These are phyloP conservation scores for Chelonoidis abingdonii DNA, from an alignment of 2,113 vertebrate genomes.

Conservation along the genomic window DNA sequence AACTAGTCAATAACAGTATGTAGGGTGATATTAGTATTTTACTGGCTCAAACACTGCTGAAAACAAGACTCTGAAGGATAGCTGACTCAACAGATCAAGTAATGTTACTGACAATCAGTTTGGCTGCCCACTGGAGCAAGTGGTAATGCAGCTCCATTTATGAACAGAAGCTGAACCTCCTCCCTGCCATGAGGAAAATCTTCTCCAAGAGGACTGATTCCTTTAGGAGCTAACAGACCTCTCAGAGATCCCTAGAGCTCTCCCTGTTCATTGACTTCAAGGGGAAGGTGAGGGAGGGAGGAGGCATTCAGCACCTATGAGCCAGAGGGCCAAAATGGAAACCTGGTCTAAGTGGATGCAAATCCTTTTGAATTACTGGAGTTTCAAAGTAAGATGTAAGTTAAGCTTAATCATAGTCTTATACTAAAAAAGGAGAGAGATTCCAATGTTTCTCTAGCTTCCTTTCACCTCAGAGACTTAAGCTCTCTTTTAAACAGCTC, in stretches of 20 bases:
- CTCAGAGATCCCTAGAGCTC: neutral
- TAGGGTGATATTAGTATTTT: neutral
- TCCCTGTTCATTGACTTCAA: neutral
- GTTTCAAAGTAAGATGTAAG: neutral
- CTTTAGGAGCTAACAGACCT: neutral
- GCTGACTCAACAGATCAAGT: rapidly evolving
- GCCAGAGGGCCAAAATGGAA: neutral
- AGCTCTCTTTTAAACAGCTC: neutral
- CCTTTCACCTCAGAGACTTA: neutral
- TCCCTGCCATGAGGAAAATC: neutral
- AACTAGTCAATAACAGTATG: neutral
- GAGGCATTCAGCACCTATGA: neutral
- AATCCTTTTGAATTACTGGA: neutral
- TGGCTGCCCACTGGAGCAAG: neutral
- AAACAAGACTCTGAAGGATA: neutral
- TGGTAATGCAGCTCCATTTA: neutral
- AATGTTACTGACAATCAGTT: neutral
- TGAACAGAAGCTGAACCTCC: neutral
- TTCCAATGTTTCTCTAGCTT: neutral
- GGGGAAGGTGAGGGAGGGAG: neutral
- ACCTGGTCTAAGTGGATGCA: neutral
- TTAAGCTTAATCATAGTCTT: neutral
- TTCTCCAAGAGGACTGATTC: neutral
- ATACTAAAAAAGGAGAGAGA: neutral
- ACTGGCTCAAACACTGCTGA: neutral